A percentile compares a stretch with the other conserved stretches of the same genome.
Conservation (phyloP, 2,797 vertebrate species). For the Gymnothorax javanicus region DNA sequence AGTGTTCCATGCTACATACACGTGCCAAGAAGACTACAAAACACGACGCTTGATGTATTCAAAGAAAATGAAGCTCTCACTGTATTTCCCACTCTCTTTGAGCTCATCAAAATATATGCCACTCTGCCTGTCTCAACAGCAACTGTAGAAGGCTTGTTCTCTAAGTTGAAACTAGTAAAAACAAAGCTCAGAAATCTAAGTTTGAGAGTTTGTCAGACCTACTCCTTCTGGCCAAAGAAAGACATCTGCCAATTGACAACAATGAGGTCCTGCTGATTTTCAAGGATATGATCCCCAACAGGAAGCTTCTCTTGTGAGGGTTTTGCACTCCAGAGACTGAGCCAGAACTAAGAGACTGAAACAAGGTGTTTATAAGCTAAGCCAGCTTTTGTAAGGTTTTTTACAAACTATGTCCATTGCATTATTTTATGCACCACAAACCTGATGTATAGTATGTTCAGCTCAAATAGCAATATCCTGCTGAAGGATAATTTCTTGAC, state of each 20-base stretch:
- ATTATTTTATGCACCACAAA: too few relatives aligned
- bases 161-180: slow-evolving; percentile 31
- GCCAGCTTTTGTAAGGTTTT: too few relatives aligned
- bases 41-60: background rate
- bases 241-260: background rate
- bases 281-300: background rate
- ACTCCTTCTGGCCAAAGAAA: slow-evolving; percentile 19
- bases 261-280: background rate
- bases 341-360: too few relatives aligned
- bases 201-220: slow-evolving; percentile 26
- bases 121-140: slow-evolving; percentile 15
- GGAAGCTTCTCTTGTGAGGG: background rate
- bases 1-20: background rate
- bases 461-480: too few relatives aligned
- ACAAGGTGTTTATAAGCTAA: too few relatives aligned
- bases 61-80: background rate
- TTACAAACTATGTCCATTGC: too few relatives aligned
- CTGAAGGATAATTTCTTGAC: too few relatives aligned
- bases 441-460: too few relatives aligned
- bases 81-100: background rate
- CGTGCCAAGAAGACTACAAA: background rate
- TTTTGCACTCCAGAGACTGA: too few relatives aligned
- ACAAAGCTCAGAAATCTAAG: slow-evolving; percentile 18
- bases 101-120: background rate
- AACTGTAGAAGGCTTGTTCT: slow-evolving; percentile 15